Conservation (phyloP, 1,140 invertebrate species). For the Philotrypesis tridentata region DNA sequence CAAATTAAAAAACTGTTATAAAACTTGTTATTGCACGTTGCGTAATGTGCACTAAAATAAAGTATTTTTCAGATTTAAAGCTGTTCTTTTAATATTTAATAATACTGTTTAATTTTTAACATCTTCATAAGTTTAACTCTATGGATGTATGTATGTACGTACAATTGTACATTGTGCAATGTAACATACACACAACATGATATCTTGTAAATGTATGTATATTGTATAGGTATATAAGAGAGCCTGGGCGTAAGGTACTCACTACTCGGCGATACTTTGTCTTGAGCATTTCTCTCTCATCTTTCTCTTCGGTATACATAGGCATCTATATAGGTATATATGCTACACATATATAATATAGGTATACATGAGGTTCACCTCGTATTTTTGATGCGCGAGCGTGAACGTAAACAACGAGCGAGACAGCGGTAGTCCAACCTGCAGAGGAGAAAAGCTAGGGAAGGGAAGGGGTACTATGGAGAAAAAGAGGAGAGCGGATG, state of each 20-base stretch:
- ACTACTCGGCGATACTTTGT: slow-evolving; percentile 8
- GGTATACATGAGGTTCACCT: slow-evolving; percentile 38
- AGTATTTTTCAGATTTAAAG: background rate
- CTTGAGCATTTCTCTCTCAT: background rate
- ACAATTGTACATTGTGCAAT: too few species aligned
- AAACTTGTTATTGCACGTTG: background rate
- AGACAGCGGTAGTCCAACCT: slow-evolving; percentile 4
- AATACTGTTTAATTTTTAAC: too few species aligned
- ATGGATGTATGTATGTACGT: too few species aligned
- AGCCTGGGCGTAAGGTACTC: too few species aligned
- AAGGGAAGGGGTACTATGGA: slow-evolving; percentile 9
- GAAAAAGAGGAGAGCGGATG: background rate
- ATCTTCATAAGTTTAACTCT: too few species aligned
- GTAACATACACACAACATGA: too few species aligned
- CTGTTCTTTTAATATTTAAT: too few species aligned
- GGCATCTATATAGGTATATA: background rate
- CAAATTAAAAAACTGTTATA: background rate
- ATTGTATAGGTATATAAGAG: too few species aligned
- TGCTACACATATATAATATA: background rate
- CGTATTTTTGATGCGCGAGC: slow-evolving; percentile 60
- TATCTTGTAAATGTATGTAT: too few species aligned
- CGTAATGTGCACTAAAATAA: background rate
- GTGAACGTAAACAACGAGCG: slow-evolving; percentile 66
- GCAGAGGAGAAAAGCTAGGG: too few species aligned
- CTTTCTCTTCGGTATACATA: background rate